Percentiles rank a stretch among this genome's conserved stretches.
Evolutionary conservation across 35 echinoderm and acorn worm species (phyloP).

Genomic region (Acanthaster planci): DNA sequence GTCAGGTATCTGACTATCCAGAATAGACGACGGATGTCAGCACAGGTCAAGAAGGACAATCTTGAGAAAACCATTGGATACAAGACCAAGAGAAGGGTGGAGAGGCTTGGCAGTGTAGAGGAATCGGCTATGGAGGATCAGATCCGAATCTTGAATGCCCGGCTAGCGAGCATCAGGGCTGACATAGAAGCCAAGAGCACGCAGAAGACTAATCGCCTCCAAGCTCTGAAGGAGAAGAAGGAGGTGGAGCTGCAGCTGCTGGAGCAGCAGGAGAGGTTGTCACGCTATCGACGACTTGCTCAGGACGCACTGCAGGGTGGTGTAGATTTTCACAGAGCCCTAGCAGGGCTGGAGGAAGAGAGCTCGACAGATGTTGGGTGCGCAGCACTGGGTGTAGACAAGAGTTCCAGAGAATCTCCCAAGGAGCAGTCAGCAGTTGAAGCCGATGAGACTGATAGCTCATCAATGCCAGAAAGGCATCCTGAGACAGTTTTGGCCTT

Average conservation of each 20-base stretch:
- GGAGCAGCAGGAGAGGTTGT: conserved; percentile 20
- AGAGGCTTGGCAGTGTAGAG: conserved; percentile 13
- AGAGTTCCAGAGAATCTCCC: background rate
- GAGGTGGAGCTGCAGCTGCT: background rate
- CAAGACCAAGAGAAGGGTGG: background rate
- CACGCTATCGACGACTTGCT: background rate
- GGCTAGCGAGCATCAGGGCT: background rate
- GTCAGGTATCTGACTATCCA: background rate
- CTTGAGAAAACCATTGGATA: background rate
- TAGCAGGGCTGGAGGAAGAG: background rate
- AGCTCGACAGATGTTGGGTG: background rate
- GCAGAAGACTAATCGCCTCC: background rate
- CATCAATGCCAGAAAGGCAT: background rate
- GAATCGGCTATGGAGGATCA: conserved; percentile 13
- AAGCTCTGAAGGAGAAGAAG: background rate
- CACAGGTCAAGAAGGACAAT: background rate
- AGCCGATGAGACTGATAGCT: background rate
- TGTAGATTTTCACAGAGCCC: background rate
- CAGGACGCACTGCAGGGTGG: background rate
- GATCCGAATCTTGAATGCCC: background rate
- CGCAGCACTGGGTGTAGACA: background rate
- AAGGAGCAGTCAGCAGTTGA: background rate
- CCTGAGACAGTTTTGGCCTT: background rate
- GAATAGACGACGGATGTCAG: conserved; percentile 7
- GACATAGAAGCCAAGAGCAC: background rate